Percentiles rank a stretch among this genome's conserved stretches.
These are phyloP conservation scores for Galago senegalensis DNA, from an alignment of 2,797 vertebrate species.

Conservation along the genomic window DNA sequence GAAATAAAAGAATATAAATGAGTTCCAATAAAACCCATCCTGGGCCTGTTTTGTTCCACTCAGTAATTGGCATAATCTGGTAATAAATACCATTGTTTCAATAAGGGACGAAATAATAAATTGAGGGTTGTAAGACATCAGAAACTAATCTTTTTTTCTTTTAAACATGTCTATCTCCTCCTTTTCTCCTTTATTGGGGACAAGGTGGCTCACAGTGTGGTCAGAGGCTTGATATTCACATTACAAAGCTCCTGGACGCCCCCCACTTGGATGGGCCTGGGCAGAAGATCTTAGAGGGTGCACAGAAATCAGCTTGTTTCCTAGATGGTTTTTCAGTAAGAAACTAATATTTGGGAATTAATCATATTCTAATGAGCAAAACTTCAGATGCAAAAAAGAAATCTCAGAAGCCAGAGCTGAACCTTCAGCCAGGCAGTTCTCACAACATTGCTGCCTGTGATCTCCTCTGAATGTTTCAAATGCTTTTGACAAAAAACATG, in stretches of 20 bases:
- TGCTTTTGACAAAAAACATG: not conserved
- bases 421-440: not conserved
- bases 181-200: not conserved
- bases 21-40: not conserved
- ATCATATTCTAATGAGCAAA: not conserved
- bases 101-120: not conserved
- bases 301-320: not conserved
- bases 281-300: not conserved
- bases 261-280: fast-evolving
- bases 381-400: not conserved
- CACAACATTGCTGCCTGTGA: not conserved
- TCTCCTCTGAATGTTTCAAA: not conserved
- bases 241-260: not conserved
- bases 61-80: not conserved
- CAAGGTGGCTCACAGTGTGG: not conserved
- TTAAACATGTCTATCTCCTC: not conserved
- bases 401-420: not conserved
- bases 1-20: not conserved
- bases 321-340: not conserved
- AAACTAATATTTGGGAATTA: constrained; percentile 7
- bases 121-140: not conserved
- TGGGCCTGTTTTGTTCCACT: not conserved
- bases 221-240: not conserved
- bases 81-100: constrained; percentile 3
- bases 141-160: not conserved